Percentiles rank a stretch among this genome's conserved stretches.
These are phyloP conservation scores for Zosterops pallidus DNA, from an alignment of 2,113 vertebrate genomes.

Conservation along the genomic window DNA sequence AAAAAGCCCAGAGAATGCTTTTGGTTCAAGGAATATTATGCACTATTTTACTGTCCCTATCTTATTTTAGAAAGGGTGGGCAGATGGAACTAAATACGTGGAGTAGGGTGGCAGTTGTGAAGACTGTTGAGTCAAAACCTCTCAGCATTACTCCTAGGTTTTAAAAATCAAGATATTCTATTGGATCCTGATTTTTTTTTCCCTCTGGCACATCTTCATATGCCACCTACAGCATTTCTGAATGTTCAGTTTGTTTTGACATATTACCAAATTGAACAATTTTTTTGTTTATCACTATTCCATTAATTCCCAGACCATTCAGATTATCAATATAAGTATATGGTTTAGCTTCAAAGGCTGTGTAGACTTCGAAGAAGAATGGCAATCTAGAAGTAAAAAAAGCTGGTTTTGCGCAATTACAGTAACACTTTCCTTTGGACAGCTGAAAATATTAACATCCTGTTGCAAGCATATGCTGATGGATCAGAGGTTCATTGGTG, in stretches of 20 bases:
- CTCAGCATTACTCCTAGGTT: background rate
- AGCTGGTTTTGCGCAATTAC: background rate
- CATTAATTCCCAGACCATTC: background rate
- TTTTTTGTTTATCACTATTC: background rate
- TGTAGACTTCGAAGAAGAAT: background rate
- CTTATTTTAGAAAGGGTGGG: background rate
- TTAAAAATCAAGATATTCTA: background rate
- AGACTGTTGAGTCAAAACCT: background rate
- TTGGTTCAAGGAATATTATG: background rate
- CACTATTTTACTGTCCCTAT: background rate
- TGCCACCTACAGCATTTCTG: background rate
- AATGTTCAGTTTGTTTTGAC: background rate
- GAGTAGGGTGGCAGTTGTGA: accelerated
- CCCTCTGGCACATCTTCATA: background rate
- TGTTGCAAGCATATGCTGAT: background rate
- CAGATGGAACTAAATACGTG: accelerated
- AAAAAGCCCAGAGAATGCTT: background rate
- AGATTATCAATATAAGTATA: background rate
- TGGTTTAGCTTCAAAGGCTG: background rate
- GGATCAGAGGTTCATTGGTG: background rate
- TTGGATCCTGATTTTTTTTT: background rate
- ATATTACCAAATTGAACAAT: background rate
- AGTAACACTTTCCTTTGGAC: background rate
- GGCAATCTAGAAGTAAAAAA: background rate
- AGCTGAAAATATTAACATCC: background rate